A percentile compares a stretch with the other conserved stretches of the same genome.
Conservation (phyloP, 2,797 vertebrate genomes). For the Kryptolebias ocellatus region DNA sequence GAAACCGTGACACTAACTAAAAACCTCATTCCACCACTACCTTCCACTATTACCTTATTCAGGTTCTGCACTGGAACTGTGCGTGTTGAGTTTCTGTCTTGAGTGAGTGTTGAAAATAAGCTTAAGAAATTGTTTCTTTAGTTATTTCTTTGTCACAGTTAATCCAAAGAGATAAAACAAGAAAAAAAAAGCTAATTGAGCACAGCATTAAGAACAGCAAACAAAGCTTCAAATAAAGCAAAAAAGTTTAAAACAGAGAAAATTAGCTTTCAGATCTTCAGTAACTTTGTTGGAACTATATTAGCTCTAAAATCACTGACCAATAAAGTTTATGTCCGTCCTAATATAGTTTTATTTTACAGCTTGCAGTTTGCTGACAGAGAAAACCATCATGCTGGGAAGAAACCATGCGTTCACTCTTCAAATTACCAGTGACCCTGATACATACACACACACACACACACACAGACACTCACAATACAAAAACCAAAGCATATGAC, state of each 20-base stretch:
- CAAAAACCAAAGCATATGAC: conserved; percentile 9
- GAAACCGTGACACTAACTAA: too few relatives aligned
- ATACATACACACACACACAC: conserved; percentile 19
- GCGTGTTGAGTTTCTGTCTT: not conserved
- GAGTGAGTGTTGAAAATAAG: not conserved
- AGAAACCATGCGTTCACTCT: conserved; percentile 74
- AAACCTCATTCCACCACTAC: too few relatives aligned
- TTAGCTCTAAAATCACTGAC: conserved; percentile 73
- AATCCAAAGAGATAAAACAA: too few relatives aligned
- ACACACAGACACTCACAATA: conserved; percentile 2
- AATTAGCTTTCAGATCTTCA: conserved; percentile 60
- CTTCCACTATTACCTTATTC: too few relatives aligned
- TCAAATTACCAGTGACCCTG: conserved; percentile 72
- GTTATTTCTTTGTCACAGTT: not conserved
- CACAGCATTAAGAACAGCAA: not conserved
- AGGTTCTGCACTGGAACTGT: not conserved
- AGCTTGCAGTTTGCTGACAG: conserved; percentile 76
- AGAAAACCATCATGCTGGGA: conserved; percentile 71
- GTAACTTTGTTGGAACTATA: conserved; percentile 67
- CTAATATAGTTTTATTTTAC: conserved; percentile 72
- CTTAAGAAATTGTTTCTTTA: not conserved
- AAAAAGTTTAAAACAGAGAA: conserved; percentile 23
- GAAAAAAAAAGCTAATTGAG: not conserved
- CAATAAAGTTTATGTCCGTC: conserved; percentile 75
- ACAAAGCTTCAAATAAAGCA: not conserved